Evolutionary conservation across 2,797 vertebrate species (phyloP).

Genomic region (Sebastolobus altivelis): DNA sequence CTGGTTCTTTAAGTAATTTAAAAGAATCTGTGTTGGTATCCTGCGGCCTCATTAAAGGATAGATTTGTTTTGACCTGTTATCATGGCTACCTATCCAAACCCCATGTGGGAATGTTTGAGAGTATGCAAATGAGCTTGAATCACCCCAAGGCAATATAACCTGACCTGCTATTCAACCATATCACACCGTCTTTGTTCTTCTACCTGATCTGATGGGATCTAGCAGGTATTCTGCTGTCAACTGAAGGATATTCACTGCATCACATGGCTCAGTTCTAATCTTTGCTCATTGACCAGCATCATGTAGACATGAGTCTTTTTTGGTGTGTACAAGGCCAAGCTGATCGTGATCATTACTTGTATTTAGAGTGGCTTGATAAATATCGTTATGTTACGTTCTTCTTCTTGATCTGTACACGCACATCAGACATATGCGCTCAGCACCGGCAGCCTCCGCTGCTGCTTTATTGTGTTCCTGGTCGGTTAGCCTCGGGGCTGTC

Average conservation of each 20-base stretch:
- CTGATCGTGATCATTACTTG: conserved; percentile 21
- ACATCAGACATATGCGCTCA: conserved; percentile 23
- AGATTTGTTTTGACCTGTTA: conserved; percentile 12
- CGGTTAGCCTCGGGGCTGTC: conserved; percentile 91
- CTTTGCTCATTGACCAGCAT: not conserved
- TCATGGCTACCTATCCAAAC: conserved; percentile 22
- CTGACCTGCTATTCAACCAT: conserved; percentile 26
- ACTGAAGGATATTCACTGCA: not conserved
- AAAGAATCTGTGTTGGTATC: not conserved
- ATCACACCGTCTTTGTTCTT: conserved; percentile 36
- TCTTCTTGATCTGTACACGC: conserved; percentile 49
- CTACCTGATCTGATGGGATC: conserved; percentile 22
- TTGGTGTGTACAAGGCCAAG: not conserved
- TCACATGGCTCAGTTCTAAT: not conserved
- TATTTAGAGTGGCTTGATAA: conserved; percentile 51
- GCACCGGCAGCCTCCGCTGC: conserved; percentile 39
- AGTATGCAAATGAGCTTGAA: conserved; percentile 56
- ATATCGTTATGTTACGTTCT: conserved; percentile 18
- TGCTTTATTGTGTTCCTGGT: conserved; percentile 86
- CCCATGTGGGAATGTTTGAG: conserved; percentile 20
- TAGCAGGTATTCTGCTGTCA: not conserved
- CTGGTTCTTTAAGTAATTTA: not conserved
- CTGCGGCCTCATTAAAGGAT: not conserved
- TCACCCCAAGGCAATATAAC: conserved; percentile 39
- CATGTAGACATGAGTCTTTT: conserved; percentile 4